These are phyloP conservation scores for Pungitius pungitius DNA, from an alignment of 2,113 vertebrate genomes.

Conservation along the genomic window DNA sequence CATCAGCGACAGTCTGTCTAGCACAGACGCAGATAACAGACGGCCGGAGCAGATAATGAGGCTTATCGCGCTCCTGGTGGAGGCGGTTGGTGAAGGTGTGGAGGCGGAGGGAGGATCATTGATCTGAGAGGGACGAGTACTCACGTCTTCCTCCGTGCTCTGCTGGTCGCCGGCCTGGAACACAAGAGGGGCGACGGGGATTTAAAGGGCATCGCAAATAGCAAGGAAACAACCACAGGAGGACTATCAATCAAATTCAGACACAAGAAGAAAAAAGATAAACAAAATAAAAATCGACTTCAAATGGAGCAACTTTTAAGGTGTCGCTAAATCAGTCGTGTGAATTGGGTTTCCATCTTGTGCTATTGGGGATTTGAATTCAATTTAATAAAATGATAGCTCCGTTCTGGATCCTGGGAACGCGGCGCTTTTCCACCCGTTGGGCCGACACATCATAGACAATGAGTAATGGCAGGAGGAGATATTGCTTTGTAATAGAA, in stretches of 20 bases:
- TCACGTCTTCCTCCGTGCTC: constrained; percentile 82
- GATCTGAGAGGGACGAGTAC: constrained; percentile 46
- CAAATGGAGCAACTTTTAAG: constrained; percentile 36
- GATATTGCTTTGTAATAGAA: constrained; percentile 69
- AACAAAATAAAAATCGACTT: constrained; percentile 10
- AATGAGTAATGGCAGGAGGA: constrained; percentile 70
- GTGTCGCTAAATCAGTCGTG: constrained; percentile 46
- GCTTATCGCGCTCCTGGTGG: constrained; percentile 30
- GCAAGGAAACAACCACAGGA: constrained; percentile 27
- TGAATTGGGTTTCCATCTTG: constrained; percentile 47
- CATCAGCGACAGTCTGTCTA: constrained; percentile 44
- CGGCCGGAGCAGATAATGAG: constrained; percentile 36
- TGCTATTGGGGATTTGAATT: constrained; percentile 43
- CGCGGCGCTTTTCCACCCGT: constrained; percentile 17
- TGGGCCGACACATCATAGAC: constrained; percentile 54
- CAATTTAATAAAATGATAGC: constrained; percentile 56
- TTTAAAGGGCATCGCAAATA: constrained; percentile 30
- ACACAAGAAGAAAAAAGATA: not conserved
- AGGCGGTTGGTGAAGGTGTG: constrained; percentile 40
- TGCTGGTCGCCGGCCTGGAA: constrained; percentile 83
- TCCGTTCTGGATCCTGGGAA: constrained; percentile 28
- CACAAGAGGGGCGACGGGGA: constrained; percentile 42
- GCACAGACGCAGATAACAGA: constrained; percentile 46
- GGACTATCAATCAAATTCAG: constrained; percentile 20
- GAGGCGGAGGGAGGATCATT: constrained; percentile 7